These are phyloP conservation scores for Psettodes erumei DNA, from an alignment of 2,113 vertebrate species.

Conservation along the genomic window DNA sequence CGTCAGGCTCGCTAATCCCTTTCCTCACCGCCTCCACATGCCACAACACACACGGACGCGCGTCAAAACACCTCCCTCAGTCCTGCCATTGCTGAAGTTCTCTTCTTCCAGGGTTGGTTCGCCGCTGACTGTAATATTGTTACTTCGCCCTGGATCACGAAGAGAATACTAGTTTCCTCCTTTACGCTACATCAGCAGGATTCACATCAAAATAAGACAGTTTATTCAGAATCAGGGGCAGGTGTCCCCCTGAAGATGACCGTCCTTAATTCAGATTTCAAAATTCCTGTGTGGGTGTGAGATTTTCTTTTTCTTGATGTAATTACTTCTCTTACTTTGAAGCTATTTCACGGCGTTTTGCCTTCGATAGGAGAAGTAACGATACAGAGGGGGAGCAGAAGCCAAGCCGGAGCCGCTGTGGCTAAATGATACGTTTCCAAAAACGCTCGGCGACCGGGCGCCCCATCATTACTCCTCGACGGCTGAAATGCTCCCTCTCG, in stretches of 20 bases:
- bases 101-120: not conserved
- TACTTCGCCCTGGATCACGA: not conserved
- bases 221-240: too few species aligned
- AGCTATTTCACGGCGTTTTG: too few species aligned
- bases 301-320: too few species aligned
- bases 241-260: too few species aligned
- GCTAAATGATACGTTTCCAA: not conserved
- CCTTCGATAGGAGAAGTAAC: too few species aligned
- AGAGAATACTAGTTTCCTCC: not conserved
- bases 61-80: slow-evolving; percentile 2
- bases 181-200: not conserved
- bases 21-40: slow-evolving; percentile 42
- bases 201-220: not conserved
- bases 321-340: too few species aligned
- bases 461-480: not conserved
- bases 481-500: not conserved
- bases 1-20: slow-evolving; percentile 47
- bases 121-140: not conserved
- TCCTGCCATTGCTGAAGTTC: not conserved
- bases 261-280: too few species aligned
- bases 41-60: slow-evolving; percentile 4
- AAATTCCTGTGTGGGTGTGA: too few species aligned
- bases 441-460: not conserved
- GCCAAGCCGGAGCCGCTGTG: not conserved
- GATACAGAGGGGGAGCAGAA: not conserved